Percentiles rank a stretch among this genome's conserved stretches.
Conservation (phyloP, 2,888 invertebrate genomes). For the Cinara cedri region DNA sequence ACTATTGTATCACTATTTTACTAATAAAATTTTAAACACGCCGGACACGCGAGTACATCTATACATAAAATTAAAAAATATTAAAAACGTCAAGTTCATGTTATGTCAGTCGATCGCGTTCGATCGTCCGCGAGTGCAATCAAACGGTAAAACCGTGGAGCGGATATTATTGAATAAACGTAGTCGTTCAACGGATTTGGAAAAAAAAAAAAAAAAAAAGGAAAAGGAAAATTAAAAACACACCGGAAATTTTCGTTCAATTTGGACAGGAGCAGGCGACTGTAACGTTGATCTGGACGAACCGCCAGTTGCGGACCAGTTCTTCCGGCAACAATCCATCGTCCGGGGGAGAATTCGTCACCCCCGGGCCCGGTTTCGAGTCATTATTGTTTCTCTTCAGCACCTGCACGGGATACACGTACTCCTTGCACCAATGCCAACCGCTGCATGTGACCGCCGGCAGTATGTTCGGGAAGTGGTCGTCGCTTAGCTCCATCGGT, state of each 20-base stretch:
- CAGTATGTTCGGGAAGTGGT: constrained; percentile 61
- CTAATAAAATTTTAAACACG: too few species aligned
- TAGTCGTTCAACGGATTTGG: too few species aligned
- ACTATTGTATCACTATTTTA: too few species aligned
- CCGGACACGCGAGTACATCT: too few species aligned
- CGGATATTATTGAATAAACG: too few species aligned
- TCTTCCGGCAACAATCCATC: constrained; percentile 60
- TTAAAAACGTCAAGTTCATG: too few species aligned
- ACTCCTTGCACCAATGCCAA: constrained; percentile 61
- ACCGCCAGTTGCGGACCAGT: constrained; percentile 62
- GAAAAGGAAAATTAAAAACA: too few species aligned
- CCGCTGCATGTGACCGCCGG: constrained; percentile 62
- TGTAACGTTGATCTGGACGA: constrained; percentile 62
- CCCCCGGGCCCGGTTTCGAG: constrained; percentile 59
- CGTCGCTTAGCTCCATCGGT: constrained; percentile 58
- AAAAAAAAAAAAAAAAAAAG: too few species aligned
- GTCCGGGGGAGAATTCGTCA: constrained; percentile 33
- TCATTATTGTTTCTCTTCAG: constrained; percentile 61
- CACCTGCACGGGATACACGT: constrained; percentile 62
- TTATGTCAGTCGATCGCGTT: too few species aligned
- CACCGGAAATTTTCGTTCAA: not conserved
- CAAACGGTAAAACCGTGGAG: too few species aligned
- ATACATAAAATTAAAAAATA: too few species aligned
- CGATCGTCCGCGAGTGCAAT: too few species aligned
- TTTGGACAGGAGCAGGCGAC: constrained; percentile 64